Conservation (phyloP, 2,797 vertebrate genomes). For the Numenius phaeopus region DNA sequence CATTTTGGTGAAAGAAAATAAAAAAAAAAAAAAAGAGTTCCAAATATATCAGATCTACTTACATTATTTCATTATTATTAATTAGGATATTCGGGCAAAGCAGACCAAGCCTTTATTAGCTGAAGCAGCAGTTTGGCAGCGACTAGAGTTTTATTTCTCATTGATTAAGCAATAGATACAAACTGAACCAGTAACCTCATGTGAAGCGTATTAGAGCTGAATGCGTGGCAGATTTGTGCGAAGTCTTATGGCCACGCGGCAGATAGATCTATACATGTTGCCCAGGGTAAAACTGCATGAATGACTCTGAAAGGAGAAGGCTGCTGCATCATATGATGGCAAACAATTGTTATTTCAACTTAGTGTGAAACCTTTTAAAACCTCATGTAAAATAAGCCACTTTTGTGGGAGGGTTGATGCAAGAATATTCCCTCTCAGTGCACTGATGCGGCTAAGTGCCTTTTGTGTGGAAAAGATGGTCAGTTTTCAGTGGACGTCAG, state of each 20-base stretch:
- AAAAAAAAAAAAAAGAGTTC: not conserved
- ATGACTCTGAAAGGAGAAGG: constrained; percentile 23
- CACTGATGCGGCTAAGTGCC: not conserved
- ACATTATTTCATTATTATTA: constrained; percentile 60
- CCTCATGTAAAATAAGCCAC: not conserved
- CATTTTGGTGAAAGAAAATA: not conserved
- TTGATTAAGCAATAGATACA: constrained; percentile 76
- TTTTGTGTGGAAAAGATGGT: not conserved
- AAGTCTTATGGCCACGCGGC: not conserved
- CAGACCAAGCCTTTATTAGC: constrained; percentile 62
- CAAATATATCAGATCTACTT: constrained; percentile 63
- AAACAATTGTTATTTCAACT: constrained; percentile 25
- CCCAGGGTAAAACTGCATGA: not conserved
- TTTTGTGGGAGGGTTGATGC: not conserved
- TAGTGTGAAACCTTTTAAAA: not conserved
- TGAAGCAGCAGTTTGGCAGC: constrained; percentile 64
- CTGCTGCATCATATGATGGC: not conserved
- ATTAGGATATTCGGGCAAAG: constrained; percentile 59
- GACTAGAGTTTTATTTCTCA: constrained; percentile 68
- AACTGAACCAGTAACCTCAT: constrained; percentile 36
- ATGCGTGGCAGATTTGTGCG: constrained; percentile 44
- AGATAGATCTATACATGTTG: not conserved
- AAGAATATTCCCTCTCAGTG: not conserved
- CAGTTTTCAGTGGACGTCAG: not conserved
- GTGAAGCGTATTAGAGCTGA: constrained; percentile 50